phyloP scores from a whole-genome alignment of 37 sponge, comb jelly and placozoan genomes.

The Aplysina aerophoba region DNA sequence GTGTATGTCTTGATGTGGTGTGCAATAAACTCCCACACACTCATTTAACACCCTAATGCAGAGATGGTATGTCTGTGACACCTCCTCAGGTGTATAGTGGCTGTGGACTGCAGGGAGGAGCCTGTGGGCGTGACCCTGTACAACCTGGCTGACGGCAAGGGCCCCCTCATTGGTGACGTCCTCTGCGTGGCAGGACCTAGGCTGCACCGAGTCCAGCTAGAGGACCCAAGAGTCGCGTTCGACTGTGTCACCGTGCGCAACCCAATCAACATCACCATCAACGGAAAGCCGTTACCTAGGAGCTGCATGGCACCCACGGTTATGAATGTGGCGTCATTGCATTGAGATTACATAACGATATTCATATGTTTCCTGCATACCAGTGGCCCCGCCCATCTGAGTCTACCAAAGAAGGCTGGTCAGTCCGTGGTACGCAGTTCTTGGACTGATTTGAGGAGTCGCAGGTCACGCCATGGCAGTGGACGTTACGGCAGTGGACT shows the following conservation, averaged over 20 bases:
- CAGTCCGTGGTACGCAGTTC: too few species aligned
- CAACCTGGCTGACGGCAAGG: slow-evolving; percentile 56
- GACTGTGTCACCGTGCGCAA: neutral
- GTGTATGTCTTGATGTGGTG: neutral
- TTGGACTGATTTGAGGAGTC: too few species aligned
- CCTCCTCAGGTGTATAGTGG: slow-evolving; percentile 52
- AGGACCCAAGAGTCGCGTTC: neutral
- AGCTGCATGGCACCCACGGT: neutral
- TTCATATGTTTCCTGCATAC: too few species aligned
- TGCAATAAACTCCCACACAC: too few species aligned
- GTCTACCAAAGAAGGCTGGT: too few species aligned
- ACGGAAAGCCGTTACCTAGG: neutral
- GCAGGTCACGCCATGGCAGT: neutral
- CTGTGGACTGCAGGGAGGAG: slow-evolving; percentile 46
- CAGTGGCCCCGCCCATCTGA: too few species aligned
- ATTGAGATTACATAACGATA: too few species aligned
- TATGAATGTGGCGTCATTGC: neutral
- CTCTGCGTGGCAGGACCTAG: slow-evolving; percentile 52
- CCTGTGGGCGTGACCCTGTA: slow-evolving; percentile 61
- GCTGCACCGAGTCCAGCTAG: neutral
- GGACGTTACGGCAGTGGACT: slow-evolving; percentile 12
- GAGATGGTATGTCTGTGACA: neutral
- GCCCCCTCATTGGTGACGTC: slow-evolving; percentile 53
- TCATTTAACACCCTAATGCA: too few species aligned
- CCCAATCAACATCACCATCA: neutral